Base-by-base conservation (phyloP, 2,797 vertebrate genomes). In the Notolabrus celidotus region DNA sequence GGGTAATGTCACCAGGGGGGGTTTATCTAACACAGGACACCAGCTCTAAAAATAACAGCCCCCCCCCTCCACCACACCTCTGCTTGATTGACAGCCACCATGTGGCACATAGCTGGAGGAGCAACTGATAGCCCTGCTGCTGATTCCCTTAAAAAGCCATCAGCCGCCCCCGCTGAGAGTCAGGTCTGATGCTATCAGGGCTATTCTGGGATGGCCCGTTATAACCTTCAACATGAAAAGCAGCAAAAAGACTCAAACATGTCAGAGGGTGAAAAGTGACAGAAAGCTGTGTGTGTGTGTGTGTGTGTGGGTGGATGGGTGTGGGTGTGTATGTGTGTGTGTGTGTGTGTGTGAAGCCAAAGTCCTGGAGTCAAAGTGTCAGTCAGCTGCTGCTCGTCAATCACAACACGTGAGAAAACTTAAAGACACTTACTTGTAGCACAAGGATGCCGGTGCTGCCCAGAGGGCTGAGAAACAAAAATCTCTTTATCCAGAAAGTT, bases 101-200 rank as follows among this genome's bases (percentile, higher is more conserved):
- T 97, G 95, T 98, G 97, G 94, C 93, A 92, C 95, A 95, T 95
- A 95, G 86, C 94, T 92, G 91, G 87, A 85, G 92, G 57, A 92
- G 95, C 93, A 96, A 95, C 92, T 95, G 96, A 97, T 96, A 91
- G 89, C 92, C 65, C 90, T 84, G 90, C 94, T 89, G 94, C 88
- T 90, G 96, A 98, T 99, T 97, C 95, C 98, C 97, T 98, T 99
- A 99, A 99, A 99, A 99, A 99, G 98, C 94, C 96, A 98, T 97
- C 67, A 81, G 85, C 83, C 11, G 82, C 89, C 91, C n/a, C 91
- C 92, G 94, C 94, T 93, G 93, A 82, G 72, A 91, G 94, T 92
- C 94, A 95, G 92, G 84, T 73, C 77, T 86, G 90, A 91, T 95
- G 95, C 94, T 95, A 95, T 97, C 97, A 97, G 94, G 89, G 93